These are phyloP conservation scores for Lophochroa leadbeateri DNA, from an alignment of 2,113 vertebrate genomes.

Conservation along the genomic window DNA sequence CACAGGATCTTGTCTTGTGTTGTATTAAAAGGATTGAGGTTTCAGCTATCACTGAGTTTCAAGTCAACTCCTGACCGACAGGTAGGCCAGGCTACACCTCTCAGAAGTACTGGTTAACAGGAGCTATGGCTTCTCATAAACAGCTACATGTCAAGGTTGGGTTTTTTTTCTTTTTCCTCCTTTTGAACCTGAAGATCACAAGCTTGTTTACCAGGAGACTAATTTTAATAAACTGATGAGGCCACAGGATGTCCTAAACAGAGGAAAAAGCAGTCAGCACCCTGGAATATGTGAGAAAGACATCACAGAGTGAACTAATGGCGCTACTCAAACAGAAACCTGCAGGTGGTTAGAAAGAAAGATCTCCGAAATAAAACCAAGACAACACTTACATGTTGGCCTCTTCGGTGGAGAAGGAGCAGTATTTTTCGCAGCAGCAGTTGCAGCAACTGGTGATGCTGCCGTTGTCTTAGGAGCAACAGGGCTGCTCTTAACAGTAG, in stretches of 20 bases:
- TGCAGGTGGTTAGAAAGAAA: neutral
- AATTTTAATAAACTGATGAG: neutral
- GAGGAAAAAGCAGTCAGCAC: neutral
- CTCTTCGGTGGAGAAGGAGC: conserved; percentile 72
- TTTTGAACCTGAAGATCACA: neutral
- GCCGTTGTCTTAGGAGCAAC: conserved; percentile 62
- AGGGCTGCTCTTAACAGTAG: conserved; percentile 52
- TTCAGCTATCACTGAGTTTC: neutral
- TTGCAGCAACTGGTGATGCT: conserved; percentile 44
- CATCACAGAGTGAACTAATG: fast-evolving
- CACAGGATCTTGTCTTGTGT: neutral
- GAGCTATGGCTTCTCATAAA: neutral
- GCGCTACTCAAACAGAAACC: neutral
- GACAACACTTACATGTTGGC: conserved; percentile 73
- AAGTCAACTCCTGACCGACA: neutral
- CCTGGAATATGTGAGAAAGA: fast-evolving
- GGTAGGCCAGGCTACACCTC: neutral
- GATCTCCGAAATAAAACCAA: fast-evolving
- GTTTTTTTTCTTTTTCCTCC: neutral
- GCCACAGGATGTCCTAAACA: neutral
- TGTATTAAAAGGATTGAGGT: too few species aligned
- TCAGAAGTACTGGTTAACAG: neutral
- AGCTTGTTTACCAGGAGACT: neutral
- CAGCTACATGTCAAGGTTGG: neutral
- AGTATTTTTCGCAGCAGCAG: neutral